A percentile compares a stretch with the other conserved stretches of the same genome.
Conservation (phyloP, 2,797 vertebrate species). For the Hipposideros larvatus region DNA sequence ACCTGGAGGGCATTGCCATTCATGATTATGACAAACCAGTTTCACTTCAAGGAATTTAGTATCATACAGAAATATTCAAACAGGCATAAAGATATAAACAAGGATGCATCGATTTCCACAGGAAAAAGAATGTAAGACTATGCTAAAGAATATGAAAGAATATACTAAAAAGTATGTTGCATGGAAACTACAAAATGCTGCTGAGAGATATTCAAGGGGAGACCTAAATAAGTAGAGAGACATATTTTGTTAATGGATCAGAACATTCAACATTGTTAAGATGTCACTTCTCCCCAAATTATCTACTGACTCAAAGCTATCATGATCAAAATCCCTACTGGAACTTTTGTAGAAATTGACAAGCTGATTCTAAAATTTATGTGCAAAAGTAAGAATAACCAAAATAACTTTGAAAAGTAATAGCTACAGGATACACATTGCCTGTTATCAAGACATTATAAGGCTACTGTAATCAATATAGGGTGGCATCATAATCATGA, state of each 20-base stretch:
- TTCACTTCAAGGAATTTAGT: neutral
- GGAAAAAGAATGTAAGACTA: neutral
- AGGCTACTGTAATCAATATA: neutral
- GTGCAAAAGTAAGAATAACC: neutral
- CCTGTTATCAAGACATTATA: neutral
- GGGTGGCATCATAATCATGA: neutral
- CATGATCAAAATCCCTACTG: neutral
- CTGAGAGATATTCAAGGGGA: neutral
- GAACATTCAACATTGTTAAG: slow-evolving; percentile 26
- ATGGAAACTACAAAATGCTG: slow-evolving; percentile 10
- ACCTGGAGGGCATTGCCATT: neutral
- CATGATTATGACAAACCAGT: neutral
- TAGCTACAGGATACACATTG: neutral
- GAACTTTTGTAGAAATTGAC: neutral
- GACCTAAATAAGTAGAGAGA: neutral
- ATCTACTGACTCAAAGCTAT: slow-evolving; percentile 10
- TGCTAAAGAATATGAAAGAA: neutral
- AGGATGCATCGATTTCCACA: neutral
- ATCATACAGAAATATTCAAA: slow-evolving; percentile 17
- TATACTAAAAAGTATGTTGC: slow-evolving; percentile 11
- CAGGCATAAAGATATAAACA: neutral
- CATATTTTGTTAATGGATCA: neutral
- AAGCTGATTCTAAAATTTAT: slow-evolving; percentile 18
- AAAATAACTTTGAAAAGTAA: slow-evolving; percentile 30
- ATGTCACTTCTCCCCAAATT: neutral